Conservation (phyloP, 2,113 vertebrate species). For the Hystrix brachyura region DNA sequence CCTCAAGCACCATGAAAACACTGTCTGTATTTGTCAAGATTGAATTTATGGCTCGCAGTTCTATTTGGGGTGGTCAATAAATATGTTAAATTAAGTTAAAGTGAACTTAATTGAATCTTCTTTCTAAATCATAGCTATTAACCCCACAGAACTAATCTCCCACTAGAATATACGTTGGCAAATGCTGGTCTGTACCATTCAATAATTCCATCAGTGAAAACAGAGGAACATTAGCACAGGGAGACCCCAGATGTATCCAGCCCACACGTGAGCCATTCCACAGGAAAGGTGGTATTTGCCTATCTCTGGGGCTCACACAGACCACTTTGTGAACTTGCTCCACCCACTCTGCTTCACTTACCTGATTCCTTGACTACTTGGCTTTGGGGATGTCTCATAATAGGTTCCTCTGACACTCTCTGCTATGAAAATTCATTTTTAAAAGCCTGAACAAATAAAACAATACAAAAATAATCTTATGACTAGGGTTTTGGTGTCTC, state of each 20-base stretch:
- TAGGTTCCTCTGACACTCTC: background rate
- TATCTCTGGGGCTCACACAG: accelerated
- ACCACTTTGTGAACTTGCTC: background rate
- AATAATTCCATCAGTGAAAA: background rate
- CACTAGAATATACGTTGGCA: background rate
- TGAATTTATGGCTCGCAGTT: background rate
- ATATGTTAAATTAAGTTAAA: background rate
- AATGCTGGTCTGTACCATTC: background rate
- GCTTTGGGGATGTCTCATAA: background rate
- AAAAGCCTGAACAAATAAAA: background rate
- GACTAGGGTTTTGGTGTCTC: background rate
- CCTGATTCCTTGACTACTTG: background rate
- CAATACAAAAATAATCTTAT: background rate
- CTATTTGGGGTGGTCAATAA: background rate
- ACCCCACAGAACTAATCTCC: background rate
- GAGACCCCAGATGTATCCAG: background rate
- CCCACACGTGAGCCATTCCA: too few relatives aligned
- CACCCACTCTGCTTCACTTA: background rate
- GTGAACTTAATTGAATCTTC: background rate
- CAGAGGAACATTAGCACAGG: background rate
- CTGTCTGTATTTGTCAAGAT: background rate
- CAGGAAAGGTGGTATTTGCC: background rate
- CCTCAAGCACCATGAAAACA: background rate
- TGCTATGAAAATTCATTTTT: background rate
- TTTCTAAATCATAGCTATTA: background rate